Base-by-base conservation (phyloP, 2,113 vertebrate species). In the Brevimyrus niger region DNA sequence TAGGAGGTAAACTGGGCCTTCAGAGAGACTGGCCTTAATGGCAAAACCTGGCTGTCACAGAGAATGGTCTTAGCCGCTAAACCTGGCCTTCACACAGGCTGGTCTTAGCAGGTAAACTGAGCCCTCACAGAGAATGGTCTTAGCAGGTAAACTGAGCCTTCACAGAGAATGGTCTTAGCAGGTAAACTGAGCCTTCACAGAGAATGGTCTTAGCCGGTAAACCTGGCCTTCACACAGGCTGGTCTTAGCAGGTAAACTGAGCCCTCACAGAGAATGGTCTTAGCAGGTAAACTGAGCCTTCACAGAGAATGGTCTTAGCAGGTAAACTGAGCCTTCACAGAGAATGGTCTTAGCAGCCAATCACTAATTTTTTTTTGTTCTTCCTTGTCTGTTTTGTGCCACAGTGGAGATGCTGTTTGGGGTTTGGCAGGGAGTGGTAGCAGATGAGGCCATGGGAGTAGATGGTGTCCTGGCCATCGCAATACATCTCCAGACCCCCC, bases 401-500 rank as follows among this genome's bases (percentile, higher is more conserved):
- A 31, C n/a, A n/a, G 44, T 50, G 46, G 5, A 73, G 84, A 87
- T 51, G 23, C 31, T 47, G 31, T 89, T 47, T 89, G 80, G 82
- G 88, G 55, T 0, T n/a, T 15, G 85, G 51, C 69, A 82, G 83
- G 83, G 87, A 86, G 85, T 35, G 85, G 17, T 42, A 84, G 88
- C 87, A 83, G 47, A 82, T 80, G 69, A 27, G 88, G 58, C 42
- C 38, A 76, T 87, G 61, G 55, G 53, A 90, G 91, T 89, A 88
- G 89, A 91, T 89, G 82, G 82, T 82, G 58, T 76, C 86, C 88
- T 86, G 48, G 80, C 89, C 90, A 90, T 42, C 10, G 35, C 73
- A 44, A 90, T 88, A 89, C 89, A 86, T 90, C 86, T 89, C n/a
- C 82, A 10, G 48, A 61, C 90, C 89, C 89, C 58, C 58, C 7